Evolutionary conservation across 2,113 vertebrate genomes (phyloP), one percentile per base, ranked within the genome.

Genomic region (Willisornis vidua): DNA sequence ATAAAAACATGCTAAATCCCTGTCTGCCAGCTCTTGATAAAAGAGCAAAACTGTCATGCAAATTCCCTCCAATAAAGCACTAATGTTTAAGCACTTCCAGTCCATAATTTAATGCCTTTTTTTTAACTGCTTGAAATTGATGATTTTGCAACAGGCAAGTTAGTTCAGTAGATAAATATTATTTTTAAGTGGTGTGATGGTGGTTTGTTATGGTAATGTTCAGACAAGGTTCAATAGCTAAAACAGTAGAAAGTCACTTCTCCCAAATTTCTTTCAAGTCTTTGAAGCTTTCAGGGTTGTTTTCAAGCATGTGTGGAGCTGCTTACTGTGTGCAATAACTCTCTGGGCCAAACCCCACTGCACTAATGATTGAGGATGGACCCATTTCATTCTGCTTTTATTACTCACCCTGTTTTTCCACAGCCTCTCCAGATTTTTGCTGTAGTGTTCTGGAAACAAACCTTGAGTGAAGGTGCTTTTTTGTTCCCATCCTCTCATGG

Each of bases 141-240:
- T 92, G 67, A 75, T 66, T 94, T 39, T 91, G 68, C 75, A 85
- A 70, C 41, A 76, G 86, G 78, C 73, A 82, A 54, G 61, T 89
- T 74, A 54, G 57, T 89, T 77, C 12, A 55, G 86, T 66, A 49
- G 61, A 73, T 52, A 96, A 96, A 94, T 95, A 94, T 92, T 94
- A 93, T 94, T 96, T 67, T 51, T 19, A 19, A 82, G 41, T 41
- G 61, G 72, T 92, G 83, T 71, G 49, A 66, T 78, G 39, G 48
- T 89, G 71, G 78, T 81, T 95, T 96, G 80, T 90, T 90, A 72
- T 18, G n/a, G 51, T 85, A 51, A 65, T 39, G 48, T 92, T 88
- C 66, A 46, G 73, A 52, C 85, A 84, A n/a, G 57, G 19, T 80
- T 48, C 39, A 28, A 48, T 29, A n/a, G 29, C 48, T 93, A 51